A percentile compares a stretch with the other conserved stretches of the same genome.
These are phyloP conservation scores for Chaitophorus viminalis DNA, from an alignment of 2,888 invertebrate genomes.

Conservation along the genomic window DNA sequence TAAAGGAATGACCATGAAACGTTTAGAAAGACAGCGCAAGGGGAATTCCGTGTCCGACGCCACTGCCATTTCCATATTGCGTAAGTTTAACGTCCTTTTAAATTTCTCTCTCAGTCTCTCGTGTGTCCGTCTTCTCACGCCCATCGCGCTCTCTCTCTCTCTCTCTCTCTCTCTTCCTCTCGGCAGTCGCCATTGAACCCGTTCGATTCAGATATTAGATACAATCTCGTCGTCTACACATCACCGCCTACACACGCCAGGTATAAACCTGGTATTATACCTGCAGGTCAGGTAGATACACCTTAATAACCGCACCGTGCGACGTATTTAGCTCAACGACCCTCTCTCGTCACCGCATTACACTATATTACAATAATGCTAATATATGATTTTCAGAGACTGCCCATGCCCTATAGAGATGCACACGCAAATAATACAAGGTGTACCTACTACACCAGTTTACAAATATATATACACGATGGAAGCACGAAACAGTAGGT, in stretches of 20 bases:
- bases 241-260: background rate
- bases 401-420: too few species aligned
- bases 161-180: background rate
- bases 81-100: constrained; percentile 37
- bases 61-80: background rate
- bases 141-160: too few species aligned
- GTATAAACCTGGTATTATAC: background rate
- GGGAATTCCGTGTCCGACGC: constrained; percentile 14
- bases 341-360: background rate
- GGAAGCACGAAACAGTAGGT: constrained; percentile 8
- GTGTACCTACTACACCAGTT: too few species aligned
- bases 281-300: background rate
- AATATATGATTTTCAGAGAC: background rate
- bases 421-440: background rate
- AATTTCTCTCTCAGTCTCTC: constrained; percentile 20
- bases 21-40: background rate
- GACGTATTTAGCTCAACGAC: constrained; percentile 15
- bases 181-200: background rate
- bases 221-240: background rate
- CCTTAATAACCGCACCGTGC: background rate
- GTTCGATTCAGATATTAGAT: background rate
- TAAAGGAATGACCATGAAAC: constrained; percentile 28
- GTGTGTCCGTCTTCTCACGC: too few species aligned
- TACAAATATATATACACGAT: background rate
- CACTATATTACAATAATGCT: background rate